These are phyloP conservation scores for Marisa cornuarietis DNA, from an alignment of 1,140 invertebrate species.

Conservation along the genomic window DNA sequence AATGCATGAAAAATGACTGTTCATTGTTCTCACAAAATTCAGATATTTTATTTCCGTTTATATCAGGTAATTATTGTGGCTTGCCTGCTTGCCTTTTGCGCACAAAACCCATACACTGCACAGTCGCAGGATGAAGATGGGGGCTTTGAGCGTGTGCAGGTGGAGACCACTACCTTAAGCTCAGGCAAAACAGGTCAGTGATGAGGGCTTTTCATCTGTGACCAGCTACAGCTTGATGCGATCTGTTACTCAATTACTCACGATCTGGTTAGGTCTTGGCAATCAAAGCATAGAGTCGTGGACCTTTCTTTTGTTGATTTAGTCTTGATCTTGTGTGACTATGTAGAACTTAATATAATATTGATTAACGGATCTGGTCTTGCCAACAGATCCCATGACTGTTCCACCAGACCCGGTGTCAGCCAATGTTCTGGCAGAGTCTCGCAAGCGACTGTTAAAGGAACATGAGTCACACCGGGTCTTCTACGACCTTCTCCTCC, in stretches of 20 bases:
- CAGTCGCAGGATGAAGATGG: background rate
- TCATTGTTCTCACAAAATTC: background rate
- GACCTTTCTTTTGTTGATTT: too few species aligned
- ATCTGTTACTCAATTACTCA: too few species aligned
- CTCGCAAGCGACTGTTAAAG: background rate
- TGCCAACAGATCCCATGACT: constrained; percentile 5
- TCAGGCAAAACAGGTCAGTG: too few species aligned
- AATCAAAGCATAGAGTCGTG: background rate
- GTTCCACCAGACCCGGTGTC: constrained; percentile 12
- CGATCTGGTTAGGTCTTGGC: background rate
- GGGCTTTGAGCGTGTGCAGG: constrained; percentile 7
- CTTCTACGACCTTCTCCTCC: constrained; percentile 15
- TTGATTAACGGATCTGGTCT: background rate
- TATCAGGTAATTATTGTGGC: constrained; percentile 38
- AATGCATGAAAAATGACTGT: too few species aligned
- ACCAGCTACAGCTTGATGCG: too few species aligned
- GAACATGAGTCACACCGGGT: constrained; percentile 13
- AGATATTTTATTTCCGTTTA: background rate
- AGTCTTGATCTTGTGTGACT: background rate
- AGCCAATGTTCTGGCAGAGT: background rate
- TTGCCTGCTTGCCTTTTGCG: constrained; percentile 34
- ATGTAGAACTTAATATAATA: background rate
- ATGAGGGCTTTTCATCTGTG: too few species aligned
- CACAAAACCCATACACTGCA: constrained; percentile 12
- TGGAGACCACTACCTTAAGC: constrained; percentile 21